Base-by-base conservation (phyloP, 2,888 invertebrate species). In the Microctonus aethiopoides region DNA sequence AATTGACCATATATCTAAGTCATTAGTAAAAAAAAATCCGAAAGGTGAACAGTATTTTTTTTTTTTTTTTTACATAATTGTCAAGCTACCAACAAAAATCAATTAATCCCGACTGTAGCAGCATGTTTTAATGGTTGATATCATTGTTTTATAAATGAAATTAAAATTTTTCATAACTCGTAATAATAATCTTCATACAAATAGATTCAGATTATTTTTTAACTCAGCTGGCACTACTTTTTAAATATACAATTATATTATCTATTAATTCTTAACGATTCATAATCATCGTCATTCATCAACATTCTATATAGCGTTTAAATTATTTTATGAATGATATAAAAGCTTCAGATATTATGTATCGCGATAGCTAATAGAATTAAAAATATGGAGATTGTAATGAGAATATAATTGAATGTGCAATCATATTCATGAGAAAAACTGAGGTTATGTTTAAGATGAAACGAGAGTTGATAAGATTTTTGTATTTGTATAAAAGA, bases 401-500 rank as follows among this genome's bases (percentile, higher is more conserved):
- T 34, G 34, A 61, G 60, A 68, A 62, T 11, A 26, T 24, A 67
- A 57, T 68, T 62, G 71, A 70, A 54, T 36, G 63, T 36, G 67
- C 29, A 32, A 66, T 57, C 34, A 52, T n/a, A n/a, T n/a, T n/a
- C 59, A 34, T 70, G 36, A 36, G 63, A 71, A 62, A 63, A 60
- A 72, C 72, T 70, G 56, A 63, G 51, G 76, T 80, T 82, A 83
- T 81, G 80, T 78, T 82, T 76, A 80, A 79, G 81, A 80, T 76
- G 79, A 80, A 79, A 81, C 79, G 82, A 83, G 82, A 82, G 84
- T 83, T n/a, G n/a, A 84, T 84, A 81, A n/a, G 4, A 74, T 82
- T 82, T 85, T 85, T 84, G 83, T 85, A 84, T 83, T 81, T 85
- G 83, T 84, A 84, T 83, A 83, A 79, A 74, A 70, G 67, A 69